Base-by-base conservation (phyloP, 2,888 invertebrate genomes). In the Papilio demoleus region DNA sequence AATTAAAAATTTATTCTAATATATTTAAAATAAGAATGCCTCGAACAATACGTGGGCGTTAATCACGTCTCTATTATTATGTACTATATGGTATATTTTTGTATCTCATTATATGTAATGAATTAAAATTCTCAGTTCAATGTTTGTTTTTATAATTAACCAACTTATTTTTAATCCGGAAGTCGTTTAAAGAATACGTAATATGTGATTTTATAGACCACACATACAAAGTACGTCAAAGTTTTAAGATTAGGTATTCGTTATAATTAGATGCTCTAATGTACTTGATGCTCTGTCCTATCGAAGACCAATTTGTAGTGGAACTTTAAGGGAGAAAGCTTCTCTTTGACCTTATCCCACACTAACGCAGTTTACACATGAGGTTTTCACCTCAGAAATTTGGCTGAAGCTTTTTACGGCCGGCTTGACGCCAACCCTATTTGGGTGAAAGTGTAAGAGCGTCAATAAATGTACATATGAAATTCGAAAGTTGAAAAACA, bases 1-100 rank as follows among this genome's bases (percentile, higher is more conserved):
- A 88, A 88, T 87, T 85, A 87, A 82, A 78, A 81, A 85, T 87
- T 86, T 87, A 88, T 87, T 87, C 77, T 87, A 87, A 89, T 84
- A 71, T 76, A 72, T 74, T 70, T 73, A 79, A 83, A 83, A 81
- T 83, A 85, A 84, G 14, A 65, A 45, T 45, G 9, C 19, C 59
- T 36, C 61, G 9, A 73, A 78, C 77, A 77, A 77, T 74, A 82
- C 80, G 87, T 88, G 83, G 87, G 86, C 78, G 84, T 76, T 73
- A 73, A 78, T 79, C 78, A 66, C 76, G 79, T 79, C 79, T 82
- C 81, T 81, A 80, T 72, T 40, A 31, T 58, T 70, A 65, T 50
- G 63, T 22, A 4, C 19, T 45, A 66, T 56, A 72, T 62, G 58
- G 71, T 67, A 47, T 67, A 61, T 27, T 6, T n/a, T 24, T 34